phyloP scores from a whole-genome alignment of 2,888 invertebrate species.

The Cheilosia pagana region DNA sequence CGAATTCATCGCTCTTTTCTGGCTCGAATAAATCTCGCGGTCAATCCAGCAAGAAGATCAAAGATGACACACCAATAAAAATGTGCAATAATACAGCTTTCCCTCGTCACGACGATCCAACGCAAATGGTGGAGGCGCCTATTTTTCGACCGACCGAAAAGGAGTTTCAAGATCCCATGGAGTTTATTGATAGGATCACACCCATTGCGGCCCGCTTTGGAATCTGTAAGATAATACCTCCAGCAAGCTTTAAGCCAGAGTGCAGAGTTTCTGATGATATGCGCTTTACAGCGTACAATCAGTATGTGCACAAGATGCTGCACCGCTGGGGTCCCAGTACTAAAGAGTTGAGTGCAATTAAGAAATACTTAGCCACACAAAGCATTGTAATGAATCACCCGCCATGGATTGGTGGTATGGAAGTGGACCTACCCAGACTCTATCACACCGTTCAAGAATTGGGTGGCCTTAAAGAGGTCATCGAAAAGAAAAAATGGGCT shows the following conservation, averaged over 20 bases:
- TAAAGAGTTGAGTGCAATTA: conserved; percentile 93
- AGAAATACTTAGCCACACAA: conserved; percentile 90
- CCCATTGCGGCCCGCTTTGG: conserved; percentile 91
- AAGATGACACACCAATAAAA: conserved; percentile 82
- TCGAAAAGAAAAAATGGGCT: conserved; percentile 94
- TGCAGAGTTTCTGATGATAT: conserved; percentile 93
- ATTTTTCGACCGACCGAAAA: conserved; percentile 91
- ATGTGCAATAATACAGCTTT: conserved; percentile 84
- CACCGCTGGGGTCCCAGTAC: conserved; percentile 95
- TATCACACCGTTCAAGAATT: conserved; percentile 93
- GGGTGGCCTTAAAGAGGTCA: conserved; percentile 93
- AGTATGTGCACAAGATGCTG: conserved; percentile 94
- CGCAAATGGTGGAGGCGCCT: conserved; percentile 89
- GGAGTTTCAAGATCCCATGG: conserved; percentile 94
- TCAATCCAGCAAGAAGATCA: conserved; percentile 82
- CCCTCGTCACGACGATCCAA: conserved; percentile 84
- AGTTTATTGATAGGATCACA: conserved; percentile 92
- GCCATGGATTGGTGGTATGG: conserved; percentile 95
- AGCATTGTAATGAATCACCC: conserved; percentile 89
- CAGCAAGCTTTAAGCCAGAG: conserved; percentile 90
- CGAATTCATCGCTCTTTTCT: conserved; percentile 82
- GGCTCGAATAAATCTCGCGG: conserved; percentile 82
- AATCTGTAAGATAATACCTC: conserved; percentile 94
- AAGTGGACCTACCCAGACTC: conserved; percentile 93
- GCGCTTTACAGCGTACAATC: conserved; percentile 94